Evolutionary conservation across 2,888 invertebrate species (phyloP), one percentile per base, ranked within the genome.

Genomic region (Agonum fuliginosum): DNA sequence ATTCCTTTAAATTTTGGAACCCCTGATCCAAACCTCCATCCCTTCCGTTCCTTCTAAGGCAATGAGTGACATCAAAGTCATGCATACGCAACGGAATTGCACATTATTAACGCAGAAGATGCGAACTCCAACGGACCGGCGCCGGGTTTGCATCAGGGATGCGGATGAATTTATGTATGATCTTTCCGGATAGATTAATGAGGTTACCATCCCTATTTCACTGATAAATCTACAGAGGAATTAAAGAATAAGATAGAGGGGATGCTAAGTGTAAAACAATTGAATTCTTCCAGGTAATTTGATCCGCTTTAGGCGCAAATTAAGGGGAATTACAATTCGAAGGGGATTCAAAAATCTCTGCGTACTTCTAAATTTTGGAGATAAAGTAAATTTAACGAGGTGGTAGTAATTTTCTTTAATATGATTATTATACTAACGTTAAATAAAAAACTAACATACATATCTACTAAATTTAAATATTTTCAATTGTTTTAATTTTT

Each of bases 71-170:
- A 62, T 62, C 58, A 74, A 74, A 62, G 62, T 74, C 74, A 74
- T 65, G 74, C 65, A 43, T 74, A 73, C 41, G 73, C 37, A 73
- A 58, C 19, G 73, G 20, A 58, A 73, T 73, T 73, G 73, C 73
- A 73, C 58, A 73, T 73, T 73, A 58, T 58, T 73, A 73, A 73
- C 34, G 58, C 73, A 73, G 37, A 46, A 71, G 71, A 71, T 48
- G 51, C 10, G 51, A 20, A 46, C 17, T 6, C 17, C 46, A 46
- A 17, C 8, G 17, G 19, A 12, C 46, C 30, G 30, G 5, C 12
- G 58, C 27, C 14, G 30, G 58, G 54, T 27, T 58, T 58, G 54
- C 54, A 58, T 24, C 54, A 5, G 2, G 27, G 58, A 62, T 30
- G 58, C 6, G 30, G 30, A 30, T 62, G 58, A 62, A 62, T 62